Evolutionary conservation across 1,140 invertebrate genomes (phyloP).

Genomic region (Leptinotarsa defecta): DNA sequence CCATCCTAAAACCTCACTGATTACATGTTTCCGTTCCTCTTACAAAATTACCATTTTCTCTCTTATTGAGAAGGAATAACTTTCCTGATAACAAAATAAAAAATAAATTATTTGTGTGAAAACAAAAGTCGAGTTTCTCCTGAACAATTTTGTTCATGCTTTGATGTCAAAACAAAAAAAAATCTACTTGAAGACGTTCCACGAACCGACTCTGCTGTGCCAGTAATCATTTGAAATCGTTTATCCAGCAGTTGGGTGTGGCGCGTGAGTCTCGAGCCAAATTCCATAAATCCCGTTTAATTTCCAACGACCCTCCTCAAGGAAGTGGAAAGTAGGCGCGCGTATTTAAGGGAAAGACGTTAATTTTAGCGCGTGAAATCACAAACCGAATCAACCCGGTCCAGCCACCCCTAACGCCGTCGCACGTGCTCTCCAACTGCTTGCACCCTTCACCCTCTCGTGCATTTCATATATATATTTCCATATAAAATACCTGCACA

Average conservation of each 20-base stretch:
- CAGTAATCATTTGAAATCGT: too few relatives aligned
- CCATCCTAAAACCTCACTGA: too few relatives aligned
- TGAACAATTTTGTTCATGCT: too few relatives aligned
- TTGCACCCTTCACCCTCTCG: constrained; percentile 15
- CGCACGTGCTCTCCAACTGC: constrained; percentile 22
- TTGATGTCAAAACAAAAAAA: too few relatives aligned
- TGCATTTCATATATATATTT: constrained; percentile 10
- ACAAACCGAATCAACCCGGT: constrained; percentile 26
- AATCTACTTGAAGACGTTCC: too few relatives aligned
- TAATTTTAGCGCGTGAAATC: constrained; percentile 31
- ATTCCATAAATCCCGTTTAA: background rate
- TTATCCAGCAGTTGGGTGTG: background rate
- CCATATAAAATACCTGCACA: constrained; percentile 13
- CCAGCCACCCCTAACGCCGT: constrained; percentile 19
- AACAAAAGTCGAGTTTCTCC: too few relatives aligned
- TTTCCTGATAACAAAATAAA: too few relatives aligned
- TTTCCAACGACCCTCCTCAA: constrained; percentile 17
- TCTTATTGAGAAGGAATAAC: too few relatives aligned
- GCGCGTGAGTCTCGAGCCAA: background rate
- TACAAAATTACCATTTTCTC: too few relatives aligned
- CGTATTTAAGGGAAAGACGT: constrained; percentile 26
- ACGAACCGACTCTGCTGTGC: too few relatives aligned
- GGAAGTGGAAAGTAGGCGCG: constrained; percentile 19
- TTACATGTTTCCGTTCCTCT: too few relatives aligned
- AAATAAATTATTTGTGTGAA: too few relatives aligned